Evolutionary conservation across 2,888 invertebrate species (phyloP).

Genomic region (Drosophila pegasa): DNA sequence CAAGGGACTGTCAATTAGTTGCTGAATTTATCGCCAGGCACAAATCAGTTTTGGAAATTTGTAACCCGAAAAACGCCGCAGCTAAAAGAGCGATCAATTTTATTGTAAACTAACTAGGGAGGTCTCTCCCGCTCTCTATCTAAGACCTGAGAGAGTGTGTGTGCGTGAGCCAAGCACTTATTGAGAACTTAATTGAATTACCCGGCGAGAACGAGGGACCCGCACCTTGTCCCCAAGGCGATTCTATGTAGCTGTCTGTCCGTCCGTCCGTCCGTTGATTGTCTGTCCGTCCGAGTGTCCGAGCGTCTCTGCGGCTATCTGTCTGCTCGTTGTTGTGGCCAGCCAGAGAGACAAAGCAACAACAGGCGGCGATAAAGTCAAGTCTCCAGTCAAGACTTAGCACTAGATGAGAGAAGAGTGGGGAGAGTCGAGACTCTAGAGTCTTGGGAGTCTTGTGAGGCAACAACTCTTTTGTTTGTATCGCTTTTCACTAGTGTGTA

Average conservation of each 20-base stretch:
- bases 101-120: constrained; percentile 64
- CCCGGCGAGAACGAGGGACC: constrained; percentile 47
- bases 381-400: background rate
- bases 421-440: constrained; percentile 11
- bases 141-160: constrained; percentile 36
- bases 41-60: constrained; percentile 81
- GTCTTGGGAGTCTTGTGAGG: constrained; percentile 25
- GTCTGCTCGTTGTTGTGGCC: constrained; percentile 51
- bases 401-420: constrained; percentile 1
- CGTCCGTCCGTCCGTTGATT: constrained; percentile 37
- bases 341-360: constrained; percentile 50
- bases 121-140: constrained; percentile 39
- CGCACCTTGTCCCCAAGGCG: constrained; percentile 67
- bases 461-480: constrained; percentile 75
- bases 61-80: constrained; percentile 61
- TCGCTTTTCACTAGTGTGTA: constrained; percentile 65
- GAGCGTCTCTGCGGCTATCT: constrained; percentile 1
- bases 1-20: constrained; percentile 76
- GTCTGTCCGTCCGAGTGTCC: too few relatives aligned
- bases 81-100: constrained; percentile 79
- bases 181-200: constrained; percentile 79
- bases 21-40: constrained; percentile 76
- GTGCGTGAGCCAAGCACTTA: constrained; percentile 64
- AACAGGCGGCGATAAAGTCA: constrained; percentile 52
- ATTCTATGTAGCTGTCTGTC: constrained; percentile 39